These are phyloP conservation scores for Mesaphorura yosii DNA, from an alignment of 1,140 invertebrate genomes.

Conservation along the genomic window DNA sequence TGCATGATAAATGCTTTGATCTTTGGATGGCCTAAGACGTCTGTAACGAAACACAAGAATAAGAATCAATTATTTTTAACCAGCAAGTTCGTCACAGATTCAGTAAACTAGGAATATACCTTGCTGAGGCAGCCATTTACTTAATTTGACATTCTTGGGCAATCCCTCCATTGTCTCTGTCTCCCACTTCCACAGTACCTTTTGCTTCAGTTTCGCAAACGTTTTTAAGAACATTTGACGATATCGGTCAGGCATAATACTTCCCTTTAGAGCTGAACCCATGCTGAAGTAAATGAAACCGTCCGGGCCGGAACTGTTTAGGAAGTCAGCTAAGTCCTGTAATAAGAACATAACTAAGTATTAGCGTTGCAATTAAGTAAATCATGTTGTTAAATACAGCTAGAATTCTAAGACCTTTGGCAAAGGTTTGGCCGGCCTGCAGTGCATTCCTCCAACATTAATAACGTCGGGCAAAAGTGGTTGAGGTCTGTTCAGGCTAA, in stretches of 20 bases:
- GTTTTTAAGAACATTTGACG: conserved; percentile 9
- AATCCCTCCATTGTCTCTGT: conserved; percentile 8
- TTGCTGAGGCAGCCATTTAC: conserved; percentile 57
- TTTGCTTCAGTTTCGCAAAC: conserved; percentile 41
- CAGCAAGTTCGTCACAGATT: no score
- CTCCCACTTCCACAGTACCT: conserved; percentile 63
- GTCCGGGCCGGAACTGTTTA: conserved; percentile 34
- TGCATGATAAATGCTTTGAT: conserved; percentile 36
- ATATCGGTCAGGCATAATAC: conserved; percentile 12
- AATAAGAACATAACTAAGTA: not conserved
- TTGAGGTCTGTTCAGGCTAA: conserved; percentile 39
- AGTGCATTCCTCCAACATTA: conserved; percentile 44
- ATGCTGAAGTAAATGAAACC: conserved; percentile 61
- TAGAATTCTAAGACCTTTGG: conserved; percentile 7
- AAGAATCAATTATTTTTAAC: no score
- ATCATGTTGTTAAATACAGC: not conserved
- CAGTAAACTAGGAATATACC: conserved; percentile 32
- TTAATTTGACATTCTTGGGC: conserved; percentile 48
- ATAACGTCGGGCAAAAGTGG: conserved; percentile 41
- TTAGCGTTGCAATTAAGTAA: not conserved
- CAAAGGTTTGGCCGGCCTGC: conserved; percentile 15
- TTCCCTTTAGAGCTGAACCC: conserved; percentile 38
- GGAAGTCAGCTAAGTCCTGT: conserved; percentile 27
- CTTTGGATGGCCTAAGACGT: conserved; percentile 19
- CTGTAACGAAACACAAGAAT: no score